Conservation (phyloP, 1,140 invertebrate genomes). For the Paraescarpia echinospica region DNA sequence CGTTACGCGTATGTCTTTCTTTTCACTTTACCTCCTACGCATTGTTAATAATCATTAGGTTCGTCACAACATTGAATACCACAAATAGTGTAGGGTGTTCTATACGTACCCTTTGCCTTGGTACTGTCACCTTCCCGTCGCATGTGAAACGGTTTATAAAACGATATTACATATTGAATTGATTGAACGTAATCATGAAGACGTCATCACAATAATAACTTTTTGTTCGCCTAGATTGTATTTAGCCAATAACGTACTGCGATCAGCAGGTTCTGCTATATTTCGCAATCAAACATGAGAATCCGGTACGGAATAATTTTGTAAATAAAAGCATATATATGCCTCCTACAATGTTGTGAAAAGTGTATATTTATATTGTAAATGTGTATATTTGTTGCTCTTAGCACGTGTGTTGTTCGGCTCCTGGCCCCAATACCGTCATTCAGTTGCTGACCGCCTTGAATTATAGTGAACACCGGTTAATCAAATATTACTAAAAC, state of each 20-base stretch:
- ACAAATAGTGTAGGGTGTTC: neutral
- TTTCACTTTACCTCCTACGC: neutral
- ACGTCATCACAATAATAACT: neutral
- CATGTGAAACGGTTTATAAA: neutral
- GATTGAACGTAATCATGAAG: no score
- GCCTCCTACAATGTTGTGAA: neutral
- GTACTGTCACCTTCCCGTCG: neutral
- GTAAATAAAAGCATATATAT: neutral
- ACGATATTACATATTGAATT: no score
- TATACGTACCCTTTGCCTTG: neutral
- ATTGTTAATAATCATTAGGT: neutral
- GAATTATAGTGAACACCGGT: no score
- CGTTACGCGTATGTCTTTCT: neutral
- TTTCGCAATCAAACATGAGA: neutral
- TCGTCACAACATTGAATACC: neutral
- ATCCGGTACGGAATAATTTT: neutral
- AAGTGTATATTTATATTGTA: no score
- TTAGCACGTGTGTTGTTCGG: no score
- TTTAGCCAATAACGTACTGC: neutral
- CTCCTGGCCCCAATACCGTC: no score
- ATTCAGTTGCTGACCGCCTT: no score
- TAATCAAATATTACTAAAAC: no score
- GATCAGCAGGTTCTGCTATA: neutral
- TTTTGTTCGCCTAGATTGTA: neutral
- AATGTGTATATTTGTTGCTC: no score